A percentile compares a stretch with the other conserved stretches of the same genome.
phyloP scores from a whole-genome alignment of 2,888 invertebrate genomes.

The Watsonalla binaria region DNA sequence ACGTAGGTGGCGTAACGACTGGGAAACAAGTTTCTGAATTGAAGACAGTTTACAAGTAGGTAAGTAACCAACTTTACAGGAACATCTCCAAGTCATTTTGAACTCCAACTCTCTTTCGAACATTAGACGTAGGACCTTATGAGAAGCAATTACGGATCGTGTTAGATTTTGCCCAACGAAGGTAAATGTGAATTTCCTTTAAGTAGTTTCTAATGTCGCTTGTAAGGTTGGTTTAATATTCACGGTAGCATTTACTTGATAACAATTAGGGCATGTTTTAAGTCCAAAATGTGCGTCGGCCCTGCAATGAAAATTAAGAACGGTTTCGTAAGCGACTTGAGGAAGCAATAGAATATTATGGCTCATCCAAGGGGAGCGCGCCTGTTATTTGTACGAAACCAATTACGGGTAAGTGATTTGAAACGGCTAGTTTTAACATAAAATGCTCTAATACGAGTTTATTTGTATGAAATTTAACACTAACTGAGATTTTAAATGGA shows the following conservation, averaged over 20 bases:
- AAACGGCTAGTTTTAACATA: neutral
- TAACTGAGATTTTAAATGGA: too few relatives aligned
- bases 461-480: too few relatives aligned
- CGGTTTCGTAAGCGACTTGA: neutral
- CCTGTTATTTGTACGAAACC: neutral
- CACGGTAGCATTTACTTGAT: neutral
- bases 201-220: neutral
- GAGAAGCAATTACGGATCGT: neutral
- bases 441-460: too few relatives aligned
- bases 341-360: neutral
- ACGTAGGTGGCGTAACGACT: slow-evolving; percentile 17
- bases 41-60: slow-evolving; percentile 35
- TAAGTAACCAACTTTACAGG: slow-evolving; percentile 31
- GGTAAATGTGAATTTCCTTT: neutral
- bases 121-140: slow-evolving; percentile 1
- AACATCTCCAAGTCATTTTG: slow-evolving; percentile 42
- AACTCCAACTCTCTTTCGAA: slow-evolving; percentile 31
- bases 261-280: neutral
- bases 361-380: neutral
- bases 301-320: neutral
- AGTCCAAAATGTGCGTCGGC: neutral
- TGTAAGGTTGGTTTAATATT: neutral
- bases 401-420: neutral
- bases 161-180: neutral
- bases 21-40: slow-evolving; percentile 36